A percentile compares a stretch with the other conserved stretches of the same genome.
Evolutionary conservation across 2,888 invertebrate species (phyloP).

Genomic region (Eupithecia subumbrata): DNA sequence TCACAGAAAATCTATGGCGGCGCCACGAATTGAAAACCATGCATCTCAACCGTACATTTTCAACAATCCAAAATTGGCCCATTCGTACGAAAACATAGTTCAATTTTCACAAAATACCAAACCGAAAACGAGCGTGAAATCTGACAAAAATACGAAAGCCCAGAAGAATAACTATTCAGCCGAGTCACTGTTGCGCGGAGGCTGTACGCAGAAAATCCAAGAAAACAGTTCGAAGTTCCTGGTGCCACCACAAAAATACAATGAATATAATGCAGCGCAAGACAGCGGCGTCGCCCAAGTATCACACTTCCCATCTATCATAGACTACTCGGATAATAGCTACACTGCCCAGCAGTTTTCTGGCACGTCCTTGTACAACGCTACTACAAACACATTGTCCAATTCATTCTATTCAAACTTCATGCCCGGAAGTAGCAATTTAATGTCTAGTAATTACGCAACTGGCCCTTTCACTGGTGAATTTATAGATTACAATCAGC

Average conservation of each 20-base stretch:
- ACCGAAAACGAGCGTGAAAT: conserved; percentile 63
- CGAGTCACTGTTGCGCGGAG: conserved; percentile 74
- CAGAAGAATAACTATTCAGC: conserved; percentile 79
- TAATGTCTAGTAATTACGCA: conserved; percentile 74
- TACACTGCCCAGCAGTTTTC: conserved; percentile 75
- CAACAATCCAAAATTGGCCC: conserved; percentile 67
- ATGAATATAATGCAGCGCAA: conserved; percentile 67
- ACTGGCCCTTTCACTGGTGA: conserved; percentile 73
- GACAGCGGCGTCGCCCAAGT: conserved; percentile 77
- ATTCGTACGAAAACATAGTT: conserved; percentile 65
- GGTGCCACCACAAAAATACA: conserved; percentile 70
- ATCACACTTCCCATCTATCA: conserved; percentile 76
- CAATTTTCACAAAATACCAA: conserved; percentile 65
- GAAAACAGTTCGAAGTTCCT: conserved; percentile 69
- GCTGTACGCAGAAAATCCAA: conserved; percentile 69
- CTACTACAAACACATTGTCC: conserved; percentile 76
- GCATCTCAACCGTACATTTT: conserved; percentile 67
- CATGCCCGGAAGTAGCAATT: conserved; percentile 72
- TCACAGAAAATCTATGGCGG: conserved; percentile 62
- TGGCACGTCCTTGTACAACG: conserved; percentile 75
- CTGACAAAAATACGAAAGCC: conserved; percentile 68
- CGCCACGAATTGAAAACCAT: conserved; percentile 65
- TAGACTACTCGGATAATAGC: conserved; percentile 75
- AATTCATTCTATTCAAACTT: conserved; percentile 79
- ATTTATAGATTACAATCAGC: conserved; percentile 76